A percentile compares a stretch with the other conserved stretches of the same genome.
Conservation (phyloP, 2,888 invertebrate species). For the Sycophila texana region DNA sequence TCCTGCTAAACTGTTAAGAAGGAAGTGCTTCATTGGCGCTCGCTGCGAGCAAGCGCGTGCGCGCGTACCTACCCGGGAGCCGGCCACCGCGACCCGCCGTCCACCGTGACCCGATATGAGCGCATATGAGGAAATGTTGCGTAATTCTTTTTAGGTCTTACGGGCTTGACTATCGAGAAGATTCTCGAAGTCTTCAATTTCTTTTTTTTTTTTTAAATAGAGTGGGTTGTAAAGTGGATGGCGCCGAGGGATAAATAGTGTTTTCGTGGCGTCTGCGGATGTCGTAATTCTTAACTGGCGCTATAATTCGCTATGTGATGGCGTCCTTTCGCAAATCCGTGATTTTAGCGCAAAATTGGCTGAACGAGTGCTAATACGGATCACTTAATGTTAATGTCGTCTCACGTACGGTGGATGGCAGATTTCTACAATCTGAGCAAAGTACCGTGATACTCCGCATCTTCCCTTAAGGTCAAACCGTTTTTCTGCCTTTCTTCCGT, state of each 20-base stretch:
- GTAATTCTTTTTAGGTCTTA: neutral
- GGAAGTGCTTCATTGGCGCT: slow-evolving; percentile 76
- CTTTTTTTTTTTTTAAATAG: slow-evolving; percentile 12
- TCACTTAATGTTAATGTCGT: slow-evolving; percentile 38
- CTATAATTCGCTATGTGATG: slow-evolving; percentile 6
- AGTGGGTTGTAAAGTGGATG: neutral
- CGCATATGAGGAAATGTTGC: slow-evolving; percentile 2
- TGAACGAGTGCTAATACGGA: slow-evolving; percentile 47
- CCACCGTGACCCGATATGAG: slow-evolving; percentile 35
- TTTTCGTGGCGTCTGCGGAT: neutral
- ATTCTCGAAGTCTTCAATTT: neutral
- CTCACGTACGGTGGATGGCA: slow-evolving; percentile 28
- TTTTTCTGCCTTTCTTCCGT: neutral
- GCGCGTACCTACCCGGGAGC: neutral
- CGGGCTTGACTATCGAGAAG: too few relatives aligned
- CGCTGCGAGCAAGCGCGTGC: slow-evolving; percentile 57
- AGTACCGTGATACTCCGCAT: neutral
- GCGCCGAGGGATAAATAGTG: neutral
- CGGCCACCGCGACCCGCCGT: slow-evolving; percentile 4
- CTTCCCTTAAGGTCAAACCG: neutral
- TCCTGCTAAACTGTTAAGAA: slow-evolving; percentile 77
- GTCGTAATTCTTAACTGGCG: slow-evolving; percentile 1
- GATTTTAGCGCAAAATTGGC: slow-evolving; percentile 53
- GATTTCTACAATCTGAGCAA: slow-evolving; percentile 50
- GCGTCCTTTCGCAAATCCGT: slow-evolving; percentile 38